Conservation (phyloP, 1,140 invertebrate species). For the Hypothenemus hampei region DNA sequence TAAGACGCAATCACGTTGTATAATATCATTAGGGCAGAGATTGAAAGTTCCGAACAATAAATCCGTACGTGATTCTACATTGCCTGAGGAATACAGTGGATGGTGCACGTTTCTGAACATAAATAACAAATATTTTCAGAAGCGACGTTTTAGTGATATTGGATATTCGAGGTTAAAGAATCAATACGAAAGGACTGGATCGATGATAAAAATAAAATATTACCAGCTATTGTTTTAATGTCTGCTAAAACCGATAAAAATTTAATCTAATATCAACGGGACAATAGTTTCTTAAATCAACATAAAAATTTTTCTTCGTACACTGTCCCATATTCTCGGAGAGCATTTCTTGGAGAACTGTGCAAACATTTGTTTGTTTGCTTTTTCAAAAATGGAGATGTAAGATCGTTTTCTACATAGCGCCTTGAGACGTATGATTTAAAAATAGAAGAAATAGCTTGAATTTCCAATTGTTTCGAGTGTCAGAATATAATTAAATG, state of each 20-base stretch:
- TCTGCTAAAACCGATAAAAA: too few relatives aligned
- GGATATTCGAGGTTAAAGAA: too few relatives aligned
- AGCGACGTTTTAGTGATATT: conserved; percentile 12
- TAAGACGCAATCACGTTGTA: too few relatives aligned
- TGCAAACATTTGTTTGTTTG: conserved; percentile 19
- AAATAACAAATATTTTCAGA: conserved; percentile 23
- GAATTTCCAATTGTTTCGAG: not conserved
- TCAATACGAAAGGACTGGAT: too few relatives aligned
- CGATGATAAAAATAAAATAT: too few relatives aligned
- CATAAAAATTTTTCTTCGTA: too few relatives aligned
- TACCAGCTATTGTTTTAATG: too few relatives aligned
- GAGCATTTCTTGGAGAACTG: conserved; percentile 19
- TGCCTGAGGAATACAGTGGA: conserved; percentile 15
- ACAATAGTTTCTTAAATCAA: conserved; percentile 4
- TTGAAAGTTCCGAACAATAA: conserved; percentile 23
- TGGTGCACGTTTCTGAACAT: conserved; percentile 8
- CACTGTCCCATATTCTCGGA: too few relatives aligned
- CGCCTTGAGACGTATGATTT: too few relatives aligned
- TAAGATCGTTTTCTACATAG: conserved; percentile 13
- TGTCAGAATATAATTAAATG: too few relatives aligned
- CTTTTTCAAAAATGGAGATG: conserved; percentile 16
- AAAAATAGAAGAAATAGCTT: too few relatives aligned
- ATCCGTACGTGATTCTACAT: conserved; percentile 13
- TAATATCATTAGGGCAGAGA: conserved; percentile 13
- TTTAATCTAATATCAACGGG: too few relatives aligned